Evolutionary conservation across 2,113 vertebrate genomes (phyloP).

Genomic region (Pelvicachromis taeniatus): DNA sequence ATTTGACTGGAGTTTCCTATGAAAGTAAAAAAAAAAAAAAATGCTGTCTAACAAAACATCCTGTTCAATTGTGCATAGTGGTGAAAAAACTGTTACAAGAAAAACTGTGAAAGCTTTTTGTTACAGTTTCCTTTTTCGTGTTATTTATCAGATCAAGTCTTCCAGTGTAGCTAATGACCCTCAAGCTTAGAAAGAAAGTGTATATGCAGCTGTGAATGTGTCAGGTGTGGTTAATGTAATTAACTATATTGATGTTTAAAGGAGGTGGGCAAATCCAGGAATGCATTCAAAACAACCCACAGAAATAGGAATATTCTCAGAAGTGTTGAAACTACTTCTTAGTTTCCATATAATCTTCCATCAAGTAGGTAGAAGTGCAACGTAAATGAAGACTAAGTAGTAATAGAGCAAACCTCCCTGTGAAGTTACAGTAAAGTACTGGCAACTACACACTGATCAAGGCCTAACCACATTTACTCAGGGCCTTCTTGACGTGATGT

Average conservation of each 20-base stretch:
- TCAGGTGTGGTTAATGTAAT: neutral
- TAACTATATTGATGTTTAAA: neutral
- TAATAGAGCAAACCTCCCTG: neutral
- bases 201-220: neutral
- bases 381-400: neutral
- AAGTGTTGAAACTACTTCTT: neutral
- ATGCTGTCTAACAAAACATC: neutral
- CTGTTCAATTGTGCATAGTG: neutral
- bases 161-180: neutral
- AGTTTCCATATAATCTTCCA: neutral
- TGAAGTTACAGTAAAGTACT: neutral
- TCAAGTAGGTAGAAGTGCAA: neutral
- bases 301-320: neutral
- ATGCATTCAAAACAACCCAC: accelerated
- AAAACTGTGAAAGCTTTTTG: neutral
- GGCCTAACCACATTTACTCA: no score
- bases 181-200: neutral
- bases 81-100: neutral
- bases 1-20: conserved; percentile 22
- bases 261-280: neutral
- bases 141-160: neutral
- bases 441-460: no score
- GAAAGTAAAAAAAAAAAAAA: neutral
- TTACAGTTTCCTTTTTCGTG: neutral
- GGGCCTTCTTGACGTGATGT: no score